Conservation (phyloP, 2,888 invertebrate genomes). For the Galeruca laticollis region DNA sequence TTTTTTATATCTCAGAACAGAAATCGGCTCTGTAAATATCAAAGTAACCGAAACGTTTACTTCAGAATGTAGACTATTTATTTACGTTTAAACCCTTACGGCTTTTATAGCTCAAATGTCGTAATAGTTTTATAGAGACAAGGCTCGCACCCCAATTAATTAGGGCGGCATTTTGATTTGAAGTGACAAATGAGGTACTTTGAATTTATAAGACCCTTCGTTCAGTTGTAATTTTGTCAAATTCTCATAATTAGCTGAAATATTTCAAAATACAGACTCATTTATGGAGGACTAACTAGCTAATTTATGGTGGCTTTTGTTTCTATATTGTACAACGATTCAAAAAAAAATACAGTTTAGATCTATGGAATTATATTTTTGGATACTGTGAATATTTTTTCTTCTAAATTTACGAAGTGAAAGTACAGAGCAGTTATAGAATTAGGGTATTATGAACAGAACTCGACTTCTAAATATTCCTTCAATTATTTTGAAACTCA, state of each 20-base stretch:
- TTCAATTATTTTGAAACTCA: too few relatives aligned
- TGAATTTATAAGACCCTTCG: slow-evolving; percentile 8
- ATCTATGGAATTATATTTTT: too few relatives aligned
- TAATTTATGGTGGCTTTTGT: neutral
- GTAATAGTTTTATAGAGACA: slow-evolving; percentile 21
- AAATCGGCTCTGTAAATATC: neutral
- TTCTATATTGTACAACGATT: neutral
- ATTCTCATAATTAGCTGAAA: neutral
- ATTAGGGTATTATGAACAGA: too few relatives aligned
- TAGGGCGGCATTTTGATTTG: slow-evolving; percentile 13
- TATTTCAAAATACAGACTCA: slow-evolving; percentile 8
- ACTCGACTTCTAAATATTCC: too few relatives aligned
- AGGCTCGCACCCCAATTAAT: slow-evolving; percentile 19
- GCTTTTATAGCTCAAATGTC: slow-evolving; percentile 2
- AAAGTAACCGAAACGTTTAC: neutral
- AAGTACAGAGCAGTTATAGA: too few relatives aligned
- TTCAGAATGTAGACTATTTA: neutral
- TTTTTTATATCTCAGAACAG: neutral
- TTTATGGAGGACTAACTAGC: neutral
- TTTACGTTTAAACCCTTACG: neutral
- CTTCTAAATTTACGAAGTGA: too few relatives aligned
- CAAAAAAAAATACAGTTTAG: neutral
- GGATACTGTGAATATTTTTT: too few relatives aligned
- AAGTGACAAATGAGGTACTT: slow-evolving; percentile 16
- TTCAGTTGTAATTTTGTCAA: slow-evolving; percentile 3